Conservation (phyloP, 2,113 vertebrate genomes). For the Naja naja region DNA sequence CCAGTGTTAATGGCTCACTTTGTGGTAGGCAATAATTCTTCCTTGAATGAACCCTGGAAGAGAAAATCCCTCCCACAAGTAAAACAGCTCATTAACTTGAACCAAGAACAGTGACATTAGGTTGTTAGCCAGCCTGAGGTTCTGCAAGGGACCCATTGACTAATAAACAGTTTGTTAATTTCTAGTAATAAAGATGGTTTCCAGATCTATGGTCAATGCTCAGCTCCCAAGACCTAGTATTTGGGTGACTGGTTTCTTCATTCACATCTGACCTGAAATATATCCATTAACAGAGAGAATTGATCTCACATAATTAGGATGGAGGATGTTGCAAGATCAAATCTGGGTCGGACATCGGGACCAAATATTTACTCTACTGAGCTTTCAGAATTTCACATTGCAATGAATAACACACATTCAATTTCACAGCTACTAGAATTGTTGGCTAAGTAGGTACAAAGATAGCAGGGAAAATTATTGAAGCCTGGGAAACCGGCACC, state of each 20-base stretch:
- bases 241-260: background rate
- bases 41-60: constrained; percentile 17
- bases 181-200: background rate
- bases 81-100: constrained; percentile 28
- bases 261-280: background rate
- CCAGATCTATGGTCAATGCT: background rate
- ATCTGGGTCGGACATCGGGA: too few relatives aligned
- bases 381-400: too few relatives aligned
- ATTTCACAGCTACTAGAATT: too few relatives aligned
- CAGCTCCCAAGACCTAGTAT: background rate
- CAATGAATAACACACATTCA: too few relatives aligned
- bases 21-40: constrained; percentile 5
- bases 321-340: too few relatives aligned
- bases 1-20: background rate
- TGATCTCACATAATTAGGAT: background rate
- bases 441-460: too few relatives aligned
- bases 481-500: too few relatives aligned
- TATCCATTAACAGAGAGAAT: background rate
- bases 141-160: background rate
- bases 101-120: constrained; percentile 2
- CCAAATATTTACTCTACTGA: too few relatives aligned
- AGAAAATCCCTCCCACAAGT: constrained; percentile 20
- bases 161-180: constrained; percentile 30
- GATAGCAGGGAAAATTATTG: too few relatives aligned
- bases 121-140: background rate